Base-by-base conservation (phyloP, 2,797 vertebrate genomes). In the Epinephelus coioides region DNA sequence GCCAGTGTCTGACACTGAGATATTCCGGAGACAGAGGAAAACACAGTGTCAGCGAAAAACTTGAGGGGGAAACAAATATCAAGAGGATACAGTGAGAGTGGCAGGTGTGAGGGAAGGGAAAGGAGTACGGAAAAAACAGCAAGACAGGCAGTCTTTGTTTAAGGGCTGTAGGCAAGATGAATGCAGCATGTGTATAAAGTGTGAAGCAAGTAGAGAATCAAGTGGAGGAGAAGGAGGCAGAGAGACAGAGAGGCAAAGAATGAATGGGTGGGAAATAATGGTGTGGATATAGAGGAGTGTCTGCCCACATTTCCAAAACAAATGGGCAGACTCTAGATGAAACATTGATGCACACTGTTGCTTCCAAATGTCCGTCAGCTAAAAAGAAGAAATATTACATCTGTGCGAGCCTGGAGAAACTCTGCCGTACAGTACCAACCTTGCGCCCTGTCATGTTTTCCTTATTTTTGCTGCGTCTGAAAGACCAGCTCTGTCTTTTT, bases 261-360 rank as follows among this genome's bases (percentile, higher is more conserved):
- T 1, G 21, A 51, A 43, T 23, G 14, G 6, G 56, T 83, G 86
- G 73, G 73, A 86, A 81, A 79, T 78, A 86, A 88, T 74, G 85
- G 81, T 90, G 91, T 75, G 47, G 85, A 91, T 76, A 79, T 54
- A 82, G 81, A 81, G 77, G 82, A 83, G 25, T 79, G 76, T 80
- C 90, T 78, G 72, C 81, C 27, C 70, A 89, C 73, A 76, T 59
- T 75, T 85, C 61, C 57, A 72, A 88, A 92, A 92, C 82, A 89
- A 93, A 93, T 81, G 62, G 67, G 53, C 43, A 18, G 27, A 57
- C 21, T 66, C 53, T 34, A 53, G 55, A 76, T 76, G 56, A 81
- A 79, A 77, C 54, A 30, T 34, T 40, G 64, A 81, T 51, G 30
- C 57, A 78, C 64, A 69, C 54, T 27, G 76, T 80, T 79, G 82